These are phyloP conservation scores for Procambarus virginalis DNA, from an alignment of 1,140 invertebrate genomes.

Conservation along the genomic window DNA sequence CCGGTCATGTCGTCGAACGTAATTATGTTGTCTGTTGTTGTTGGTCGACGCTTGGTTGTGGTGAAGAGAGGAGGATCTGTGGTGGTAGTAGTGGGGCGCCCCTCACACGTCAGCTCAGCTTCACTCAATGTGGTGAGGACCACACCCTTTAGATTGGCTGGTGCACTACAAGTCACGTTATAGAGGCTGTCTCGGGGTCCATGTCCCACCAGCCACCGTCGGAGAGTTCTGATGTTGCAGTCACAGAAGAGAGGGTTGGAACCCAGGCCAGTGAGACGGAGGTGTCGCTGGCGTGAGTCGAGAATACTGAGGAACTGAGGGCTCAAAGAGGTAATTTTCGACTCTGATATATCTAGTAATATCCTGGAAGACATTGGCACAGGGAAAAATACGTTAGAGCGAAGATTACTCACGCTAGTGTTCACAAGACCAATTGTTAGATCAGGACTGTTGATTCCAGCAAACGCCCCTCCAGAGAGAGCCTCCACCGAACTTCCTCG, in stretches of 20 bases:
- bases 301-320: slow-evolving; percentile 85
- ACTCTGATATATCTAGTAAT: slow-evolving; percentile 84
- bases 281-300: slow-evolving; percentile 84
- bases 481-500: slow-evolving; percentile 84
- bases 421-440: slow-evolving; percentile 85
- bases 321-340: slow-evolving; percentile 83
- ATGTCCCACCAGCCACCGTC: slow-evolving; percentile 82
- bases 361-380: slow-evolving; percentile 90
- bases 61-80: slow-evolving; percentile 88
- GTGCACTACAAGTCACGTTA: slow-evolving; percentile 78
- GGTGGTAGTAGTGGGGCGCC: slow-evolving; percentile 72
- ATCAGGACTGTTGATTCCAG: slow-evolving; percentile 80
- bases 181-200: slow-evolving; percentile 55
- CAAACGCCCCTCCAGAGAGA: slow-evolving; percentile 87
- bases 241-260: slow-evolving; percentile 89
- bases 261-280: slow-evolving; percentile 83
- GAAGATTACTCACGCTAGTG: slow-evolving; percentile 85
- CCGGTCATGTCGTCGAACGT: slow-evolving; percentile 59
- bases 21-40: slow-evolving; percentile 61
- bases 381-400: slow-evolving; percentile 87
- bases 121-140: slow-evolving; percentile 84
- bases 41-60: slow-evolving; percentile 45
- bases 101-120: slow-evolving; percentile 85
- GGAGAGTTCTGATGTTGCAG: slow-evolving; percentile 85
- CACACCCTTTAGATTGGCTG: slow-evolving; percentile 81